Evolutionary conservation across 2,113 vertebrate species (phyloP).

Genomic region (Psammodynastes pulverulentus): DNA sequence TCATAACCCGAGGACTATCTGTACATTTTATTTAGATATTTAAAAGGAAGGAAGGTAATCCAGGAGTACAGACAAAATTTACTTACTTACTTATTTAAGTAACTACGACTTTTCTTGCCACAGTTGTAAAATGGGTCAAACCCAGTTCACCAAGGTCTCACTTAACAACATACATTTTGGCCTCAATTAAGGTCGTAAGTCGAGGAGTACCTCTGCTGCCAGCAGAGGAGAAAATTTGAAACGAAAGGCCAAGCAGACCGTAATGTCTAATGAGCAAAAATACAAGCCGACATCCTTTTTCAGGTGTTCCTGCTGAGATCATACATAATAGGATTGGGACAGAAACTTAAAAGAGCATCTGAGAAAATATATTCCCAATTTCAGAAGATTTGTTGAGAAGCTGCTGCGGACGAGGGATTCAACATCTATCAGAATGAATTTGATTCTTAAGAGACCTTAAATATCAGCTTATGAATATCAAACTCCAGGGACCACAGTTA

Average conservation of each 20-base stretch:
- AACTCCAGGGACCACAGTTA: neutral
- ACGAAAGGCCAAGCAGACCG: neutral
- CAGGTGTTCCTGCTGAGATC: neutral
- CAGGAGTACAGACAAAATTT: neutral
- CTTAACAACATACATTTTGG: too few relatives aligned
- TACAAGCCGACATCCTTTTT: rapidly evolving
- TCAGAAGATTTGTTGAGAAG: neutral
- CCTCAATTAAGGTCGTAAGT: too few relatives aligned
- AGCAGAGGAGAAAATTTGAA: too few relatives aligned
- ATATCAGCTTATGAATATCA: neutral
- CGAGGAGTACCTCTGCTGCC: too few relatives aligned
- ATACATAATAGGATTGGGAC: neutral
- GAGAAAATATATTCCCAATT: neutral
- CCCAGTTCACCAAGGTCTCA: too few relatives aligned
- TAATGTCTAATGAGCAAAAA: neutral
- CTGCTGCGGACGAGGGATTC: neutral
- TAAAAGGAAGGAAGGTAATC: too few relatives aligned
- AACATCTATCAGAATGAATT: neutral
- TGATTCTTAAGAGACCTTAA: neutral
- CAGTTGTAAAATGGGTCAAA: too few relatives aligned
- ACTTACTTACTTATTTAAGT: too few relatives aligned
- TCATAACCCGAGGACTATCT: too few relatives aligned
- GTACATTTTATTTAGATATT: neutral
- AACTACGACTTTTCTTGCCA: too few relatives aligned
- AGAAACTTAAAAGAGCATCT: neutral